phyloP scores from a whole-genome alignment of 2,113 vertebrate species.

The Rhea pennata region DNA sequence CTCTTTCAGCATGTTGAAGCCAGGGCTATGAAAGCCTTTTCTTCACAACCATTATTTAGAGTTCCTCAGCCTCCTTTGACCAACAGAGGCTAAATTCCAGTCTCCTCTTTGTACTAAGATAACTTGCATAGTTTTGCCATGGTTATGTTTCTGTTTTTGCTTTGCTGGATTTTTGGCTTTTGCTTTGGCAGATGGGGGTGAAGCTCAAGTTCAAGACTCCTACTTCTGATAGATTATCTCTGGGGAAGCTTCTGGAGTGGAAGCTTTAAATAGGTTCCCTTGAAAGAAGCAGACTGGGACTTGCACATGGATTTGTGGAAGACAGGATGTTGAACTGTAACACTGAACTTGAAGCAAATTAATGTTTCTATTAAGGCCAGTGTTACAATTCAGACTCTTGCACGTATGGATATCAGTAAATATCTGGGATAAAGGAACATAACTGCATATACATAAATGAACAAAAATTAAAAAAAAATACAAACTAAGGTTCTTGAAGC shows the following conservation, averaged over 20 bases:
- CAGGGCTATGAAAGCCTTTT: neutral
- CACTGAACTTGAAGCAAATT: neutral
- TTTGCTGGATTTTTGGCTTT: slow-evolving; percentile 11
- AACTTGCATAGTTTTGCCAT: slow-evolving; percentile 18
- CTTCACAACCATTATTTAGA: neutral
- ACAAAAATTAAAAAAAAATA: neutral
- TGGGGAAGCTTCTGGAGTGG: neutral
- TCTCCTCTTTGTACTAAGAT: neutral
- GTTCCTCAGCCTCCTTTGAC: neutral
- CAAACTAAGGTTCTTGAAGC: neutral
- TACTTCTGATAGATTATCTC: neutral
- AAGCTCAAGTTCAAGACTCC: neutral
- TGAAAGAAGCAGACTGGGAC: neutral
- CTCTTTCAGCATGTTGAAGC: neutral
- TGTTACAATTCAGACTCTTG: neutral
- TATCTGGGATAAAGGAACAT: neutral
- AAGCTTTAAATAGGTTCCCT: neutral
- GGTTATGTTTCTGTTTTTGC: neutral
- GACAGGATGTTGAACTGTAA: neutral
- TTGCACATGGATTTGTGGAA: neutral
- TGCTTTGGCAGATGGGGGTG: neutral
- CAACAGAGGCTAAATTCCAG: neutral
- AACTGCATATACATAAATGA: neutral
- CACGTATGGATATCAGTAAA: neutral
- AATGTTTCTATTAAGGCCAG: neutral